These are phyloP conservation scores for Oncorhynchus kisutch DNA, from an alignment of 2,113 vertebrate genomes.

Conservation along the genomic window DNA sequence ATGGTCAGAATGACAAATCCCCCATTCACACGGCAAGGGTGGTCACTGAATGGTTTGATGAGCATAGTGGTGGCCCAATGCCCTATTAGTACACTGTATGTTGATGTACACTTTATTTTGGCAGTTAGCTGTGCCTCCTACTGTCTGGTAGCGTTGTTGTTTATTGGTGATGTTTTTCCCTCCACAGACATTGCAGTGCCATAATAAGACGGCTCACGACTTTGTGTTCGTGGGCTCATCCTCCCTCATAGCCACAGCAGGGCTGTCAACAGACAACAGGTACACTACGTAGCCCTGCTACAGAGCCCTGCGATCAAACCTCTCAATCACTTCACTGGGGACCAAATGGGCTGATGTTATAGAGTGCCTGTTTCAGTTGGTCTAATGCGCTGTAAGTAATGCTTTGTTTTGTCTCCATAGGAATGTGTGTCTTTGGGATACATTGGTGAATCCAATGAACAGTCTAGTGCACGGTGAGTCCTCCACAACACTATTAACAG, in stretches of 20 bases:
- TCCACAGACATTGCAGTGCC: conserved; percentile 87
- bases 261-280: conserved; percentile 94
- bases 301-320: not conserved
- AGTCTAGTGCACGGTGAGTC: conserved; percentile 90
- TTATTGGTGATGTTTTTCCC: not conserved
- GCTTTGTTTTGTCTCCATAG: conserved; percentile 63
- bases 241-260: conserved; percentile 93
- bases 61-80: too few relatives aligned
- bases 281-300: conserved; percentile 42
- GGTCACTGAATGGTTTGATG: too few relatives aligned
- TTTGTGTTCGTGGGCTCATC: conserved; percentile 97
- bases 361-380: not conserved
- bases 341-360: not conserved
- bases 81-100: too few relatives aligned
- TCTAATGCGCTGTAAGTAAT: not conserved
- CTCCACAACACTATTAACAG: not conserved
- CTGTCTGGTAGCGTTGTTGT: not conserved
- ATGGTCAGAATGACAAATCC: too few relatives aligned
- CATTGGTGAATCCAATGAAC: conserved; percentile 85
- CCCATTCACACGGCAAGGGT: not conserved
- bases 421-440: conserved; percentile 98
- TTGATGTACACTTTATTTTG: too few relatives aligned
- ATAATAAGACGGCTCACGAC: conserved; percentile 96
- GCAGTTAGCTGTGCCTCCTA: too few relatives aligned
- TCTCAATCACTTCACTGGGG: not conserved